Conservation (phyloP, 1,140 invertebrate species). For the Uloborus diversus region DNA sequence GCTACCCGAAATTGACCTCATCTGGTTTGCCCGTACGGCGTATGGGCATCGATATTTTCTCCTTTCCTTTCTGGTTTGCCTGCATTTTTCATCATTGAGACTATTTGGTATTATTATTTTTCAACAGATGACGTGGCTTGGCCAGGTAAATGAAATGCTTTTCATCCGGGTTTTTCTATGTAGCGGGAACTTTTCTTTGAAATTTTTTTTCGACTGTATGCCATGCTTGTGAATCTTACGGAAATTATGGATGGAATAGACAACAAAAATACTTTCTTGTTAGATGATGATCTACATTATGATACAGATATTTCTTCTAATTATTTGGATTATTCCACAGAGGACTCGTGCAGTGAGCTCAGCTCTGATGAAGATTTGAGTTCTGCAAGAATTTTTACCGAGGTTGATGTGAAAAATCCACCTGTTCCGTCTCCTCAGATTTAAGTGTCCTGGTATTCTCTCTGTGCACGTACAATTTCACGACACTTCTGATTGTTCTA, state of each 20-base stretch:
- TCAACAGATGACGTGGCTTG: background rate
- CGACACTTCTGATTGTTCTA: constrained; percentile 6
- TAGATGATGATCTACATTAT: background rate
- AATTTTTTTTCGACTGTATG: background rate
- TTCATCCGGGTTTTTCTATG: background rate
- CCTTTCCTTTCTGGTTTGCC: no score
- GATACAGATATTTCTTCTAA: no score
- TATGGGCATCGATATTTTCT: no score
- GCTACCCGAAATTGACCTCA: no score
- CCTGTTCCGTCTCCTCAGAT: background rate
- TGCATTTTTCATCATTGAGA: background rate
- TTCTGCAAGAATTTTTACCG: background rate
- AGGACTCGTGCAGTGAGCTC: no score
- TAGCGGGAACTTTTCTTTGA: background rate
- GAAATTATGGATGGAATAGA: background rate
- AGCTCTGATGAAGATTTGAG: background rate
- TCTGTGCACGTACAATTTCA: constrained; percentile 1
- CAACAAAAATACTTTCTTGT: background rate
- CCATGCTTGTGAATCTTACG: background rate
- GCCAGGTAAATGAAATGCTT: background rate
- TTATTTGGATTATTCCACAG: no score
- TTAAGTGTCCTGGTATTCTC: background rate
- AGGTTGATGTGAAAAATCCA: constrained; percentile 4
- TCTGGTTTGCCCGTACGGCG: no score
- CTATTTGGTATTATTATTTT: background rate